Evolutionary conservation across 1,140 invertebrate species (phyloP).

Genomic region (Papilio xuthus): DNA sequence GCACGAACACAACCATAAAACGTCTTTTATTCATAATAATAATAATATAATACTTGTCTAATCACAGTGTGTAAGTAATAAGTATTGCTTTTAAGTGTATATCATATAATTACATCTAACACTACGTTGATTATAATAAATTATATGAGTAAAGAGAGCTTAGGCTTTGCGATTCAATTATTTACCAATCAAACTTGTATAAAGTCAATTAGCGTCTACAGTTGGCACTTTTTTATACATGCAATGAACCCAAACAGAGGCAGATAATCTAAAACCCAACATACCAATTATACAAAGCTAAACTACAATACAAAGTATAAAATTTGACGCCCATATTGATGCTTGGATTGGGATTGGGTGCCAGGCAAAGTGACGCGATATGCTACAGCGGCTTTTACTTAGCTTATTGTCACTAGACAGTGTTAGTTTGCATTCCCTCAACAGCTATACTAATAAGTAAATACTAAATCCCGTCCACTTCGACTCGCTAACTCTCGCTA

Average conservation of each 20-base stretch:
- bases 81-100: slow-evolving; percentile 67
- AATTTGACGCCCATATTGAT: slow-evolving; percentile 40
- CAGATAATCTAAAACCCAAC: neutral
- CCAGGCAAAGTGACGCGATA: slow-evolving; percentile 66
- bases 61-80: slow-evolving; percentile 70
- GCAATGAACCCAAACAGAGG: neutral
- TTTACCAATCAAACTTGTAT: neutral
- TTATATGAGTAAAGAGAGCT: slow-evolving; percentile 16
- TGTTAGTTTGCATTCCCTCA: slow-evolving; percentile 77
- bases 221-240: slow-evolving; percentile 27
- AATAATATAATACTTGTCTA: slow-evolving; percentile 71
- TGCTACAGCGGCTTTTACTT: slow-evolving; percentile 66
- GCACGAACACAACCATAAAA: slow-evolving; percentile 79
- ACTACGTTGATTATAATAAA: slow-evolving; percentile 35
- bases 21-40: slow-evolving; percentile 70
- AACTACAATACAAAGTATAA: slow-evolving; percentile 4
- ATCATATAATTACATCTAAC: slow-evolving; percentile 38
- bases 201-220: slow-evolving; percentile 8
- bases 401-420: slow-evolving; percentile 76
- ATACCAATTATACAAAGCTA: slow-evolving; percentile 12
- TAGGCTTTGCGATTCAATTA: neutral
- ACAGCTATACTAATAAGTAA: slow-evolving; percentile 62
- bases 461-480: slow-evolving; percentile 46
- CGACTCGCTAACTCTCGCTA: neutral
- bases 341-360: neutral